phyloP scores from a whole-genome alignment of 2,797 vertebrate species.

The Lepilemur ruficaudatus region DNA sequence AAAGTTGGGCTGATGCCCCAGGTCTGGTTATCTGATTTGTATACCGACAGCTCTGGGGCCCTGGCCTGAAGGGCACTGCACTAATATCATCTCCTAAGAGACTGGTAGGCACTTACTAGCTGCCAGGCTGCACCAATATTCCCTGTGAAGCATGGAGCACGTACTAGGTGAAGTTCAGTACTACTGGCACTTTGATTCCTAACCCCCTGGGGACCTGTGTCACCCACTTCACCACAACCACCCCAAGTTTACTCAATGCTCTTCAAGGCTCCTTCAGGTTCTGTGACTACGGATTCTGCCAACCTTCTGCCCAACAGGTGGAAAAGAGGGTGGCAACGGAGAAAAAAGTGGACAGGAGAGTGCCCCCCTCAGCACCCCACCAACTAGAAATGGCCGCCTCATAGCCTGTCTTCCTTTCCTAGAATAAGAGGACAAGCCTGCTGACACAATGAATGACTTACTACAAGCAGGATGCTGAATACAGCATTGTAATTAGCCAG shows the following conservation, averaged over 20 bases:
- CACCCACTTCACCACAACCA: not conserved
- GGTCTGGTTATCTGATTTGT: not conserved
- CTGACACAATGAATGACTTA: not conserved
- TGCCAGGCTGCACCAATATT: not conserved
- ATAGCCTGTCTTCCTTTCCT: not conserved
- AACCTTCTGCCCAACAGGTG: not conserved
- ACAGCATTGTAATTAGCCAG: not conserved
- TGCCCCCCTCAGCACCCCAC: not conserved
- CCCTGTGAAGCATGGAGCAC: not conserved
- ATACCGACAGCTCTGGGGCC: not conserved
- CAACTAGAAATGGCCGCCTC: not conserved
- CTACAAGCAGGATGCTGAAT: not conserved
- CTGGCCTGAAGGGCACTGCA: not conserved
- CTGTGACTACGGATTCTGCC: not conserved
- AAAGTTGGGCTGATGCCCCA: not conserved
- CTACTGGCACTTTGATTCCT: not conserved
- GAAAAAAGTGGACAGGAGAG: not conserved
- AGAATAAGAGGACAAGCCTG: not conserved
- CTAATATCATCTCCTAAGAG: not conserved
- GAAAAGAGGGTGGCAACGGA: not conserved
- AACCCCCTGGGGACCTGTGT: not conserved
- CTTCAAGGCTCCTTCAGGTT: not conserved
- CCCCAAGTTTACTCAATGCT: not conserved
- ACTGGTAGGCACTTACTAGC: not conserved
- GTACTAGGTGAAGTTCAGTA: not conserved